Evolutionary conservation across 1,140 invertebrate species (phyloP).

Genomic region (Ditylenchus dipsaci): DNA sequence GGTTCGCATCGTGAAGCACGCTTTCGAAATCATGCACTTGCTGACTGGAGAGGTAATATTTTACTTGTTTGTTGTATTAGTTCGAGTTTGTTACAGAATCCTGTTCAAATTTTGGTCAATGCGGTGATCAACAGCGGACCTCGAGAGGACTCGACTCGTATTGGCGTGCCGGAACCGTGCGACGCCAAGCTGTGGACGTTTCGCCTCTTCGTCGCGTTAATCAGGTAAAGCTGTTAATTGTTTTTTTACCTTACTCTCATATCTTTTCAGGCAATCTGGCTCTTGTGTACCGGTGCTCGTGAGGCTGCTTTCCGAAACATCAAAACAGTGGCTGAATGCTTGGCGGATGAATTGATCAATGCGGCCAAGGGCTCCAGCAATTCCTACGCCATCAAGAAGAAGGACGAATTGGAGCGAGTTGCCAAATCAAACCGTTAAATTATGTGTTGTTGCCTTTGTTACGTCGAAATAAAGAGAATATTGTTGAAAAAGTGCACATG

Average conservation of each 20-base stretch:
- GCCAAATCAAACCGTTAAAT: constrained; percentile 97
- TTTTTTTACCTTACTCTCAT: no score
- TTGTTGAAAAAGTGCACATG: no score
- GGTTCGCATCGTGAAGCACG: constrained; percentile 95
- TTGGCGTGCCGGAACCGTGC: constrained; percentile 98
- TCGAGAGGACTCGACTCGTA: constrained; percentile 98
- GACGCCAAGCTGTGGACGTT: constrained; percentile 97
- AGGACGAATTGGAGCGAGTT: constrained; percentile 98
- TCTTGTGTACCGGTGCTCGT: constrained; percentile 93
- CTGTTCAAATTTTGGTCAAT: constrained; percentile 84
- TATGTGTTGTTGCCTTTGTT: no score
- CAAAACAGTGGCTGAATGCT: constrained; percentile 97
- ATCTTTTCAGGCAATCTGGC: constrained; percentile 84
- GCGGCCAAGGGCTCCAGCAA: constrained; percentile 99
- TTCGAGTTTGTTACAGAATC: constrained; percentile 67
- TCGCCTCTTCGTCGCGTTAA: constrained; percentile 95
- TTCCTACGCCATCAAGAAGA: constrained; percentile 99
- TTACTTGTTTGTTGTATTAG: constrained; percentile 22
- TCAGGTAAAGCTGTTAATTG: constrained; percentile 65
- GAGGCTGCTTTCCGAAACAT: constrained; percentile 99
- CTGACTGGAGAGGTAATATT: constrained; percentile 81
- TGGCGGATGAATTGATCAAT: constrained; percentile 99
- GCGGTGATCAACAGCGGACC: constrained; percentile 99
- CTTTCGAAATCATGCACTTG: constrained; percentile 98
- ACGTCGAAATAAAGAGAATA: no score